A percentile compares a stretch with the other conserved stretches of the same genome.
phyloP scores from a whole-genome alignment of 2,888 invertebrate species.

The Hyposoter dolosus region DNA sequence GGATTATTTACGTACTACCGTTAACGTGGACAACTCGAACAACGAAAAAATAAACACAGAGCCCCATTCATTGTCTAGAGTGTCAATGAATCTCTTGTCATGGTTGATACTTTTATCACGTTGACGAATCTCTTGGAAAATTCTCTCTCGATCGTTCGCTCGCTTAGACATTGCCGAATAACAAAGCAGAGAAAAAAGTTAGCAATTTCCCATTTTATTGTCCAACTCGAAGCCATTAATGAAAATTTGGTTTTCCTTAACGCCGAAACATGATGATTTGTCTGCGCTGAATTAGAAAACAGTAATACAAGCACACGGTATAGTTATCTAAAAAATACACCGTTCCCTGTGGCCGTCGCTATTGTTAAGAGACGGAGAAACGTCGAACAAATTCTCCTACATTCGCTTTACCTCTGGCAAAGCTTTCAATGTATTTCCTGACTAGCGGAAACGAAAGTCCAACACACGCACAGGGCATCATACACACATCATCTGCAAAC shows the following conservation, averaged over 20 bases:
- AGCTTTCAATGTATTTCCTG: conserved; percentile 3
- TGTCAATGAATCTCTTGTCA: too few species aligned
- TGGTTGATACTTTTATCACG: too few species aligned
- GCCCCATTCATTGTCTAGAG: too few species aligned
- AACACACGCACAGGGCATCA: conserved; percentile 9
- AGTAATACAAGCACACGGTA: background rate
- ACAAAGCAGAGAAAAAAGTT: background rate
- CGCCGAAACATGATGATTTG: background rate
- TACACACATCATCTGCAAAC: conserved; percentile 48
- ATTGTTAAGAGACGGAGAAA: conserved; percentile 4
- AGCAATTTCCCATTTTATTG: background rate
- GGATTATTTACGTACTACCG: too few species aligned
- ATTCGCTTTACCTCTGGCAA: background rate
- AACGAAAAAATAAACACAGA: too few species aligned
- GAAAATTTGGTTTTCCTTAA: background rate
- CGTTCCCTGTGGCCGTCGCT: background rate
- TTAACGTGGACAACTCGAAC: too few species aligned
- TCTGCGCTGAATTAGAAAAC: background rate
- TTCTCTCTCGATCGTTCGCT: background rate
- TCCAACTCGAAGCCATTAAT: background rate
- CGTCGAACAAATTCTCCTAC: conserved; percentile 21
- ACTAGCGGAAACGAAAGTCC: conserved; percentile 20
- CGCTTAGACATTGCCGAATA: background rate
- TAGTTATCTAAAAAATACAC: background rate
- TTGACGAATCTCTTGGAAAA: background rate